Evolutionary conservation across 2,888 invertebrate genomes (phyloP), one percentile per base, ranked within the genome.

Genomic region (Aproaerema taeniolella): DNA sequence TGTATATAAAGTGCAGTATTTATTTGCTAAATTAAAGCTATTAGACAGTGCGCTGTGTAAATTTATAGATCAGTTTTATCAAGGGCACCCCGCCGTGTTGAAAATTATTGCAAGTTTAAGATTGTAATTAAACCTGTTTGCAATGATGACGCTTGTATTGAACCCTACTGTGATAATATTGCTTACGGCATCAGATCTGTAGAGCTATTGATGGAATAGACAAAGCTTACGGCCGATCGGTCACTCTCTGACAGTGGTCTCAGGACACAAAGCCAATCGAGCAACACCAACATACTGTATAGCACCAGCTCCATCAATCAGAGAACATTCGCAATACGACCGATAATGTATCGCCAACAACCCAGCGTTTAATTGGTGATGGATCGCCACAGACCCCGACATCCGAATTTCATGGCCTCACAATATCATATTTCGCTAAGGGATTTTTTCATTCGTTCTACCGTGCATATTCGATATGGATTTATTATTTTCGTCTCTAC

Each of bases 401-500:
- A 60, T 56, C 51, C 59, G 69, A 66, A 81, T 74, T 74, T 72
- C 67, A 75, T 61, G 65, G 64, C 48, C 55, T 39, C 46, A 48
- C 60, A 71, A 67, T 61, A 67, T 71, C 62, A 63, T 61, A 67
- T 74, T 68, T 59, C 58, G 58, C 53, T 49, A 49, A 61, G 56
- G 55, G 67, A 58, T 67, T 67, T 64, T 47, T 67, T 69, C 66
- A 71, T 73, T 67, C 67, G 61, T 61, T 63, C 67, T 61, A 52
- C 64, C 77, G 69, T 68, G 80, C 81, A 82, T 83, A 80, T 80
- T 80, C 69, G 72, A 81, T 80, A 71, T 67, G 82, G 81, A 83
- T 82, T 82, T 83, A 83, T 82, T 82, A 82, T 83, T 76, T 79
- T 78, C 81, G 67, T 75, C 76, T 79, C 72, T 66, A 64, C 69